Percentiles rank a stretch among this genome's conserved stretches.
Conservation (phyloP, 2,888 invertebrate species). For the Auanema freiburgensis region DNA sequence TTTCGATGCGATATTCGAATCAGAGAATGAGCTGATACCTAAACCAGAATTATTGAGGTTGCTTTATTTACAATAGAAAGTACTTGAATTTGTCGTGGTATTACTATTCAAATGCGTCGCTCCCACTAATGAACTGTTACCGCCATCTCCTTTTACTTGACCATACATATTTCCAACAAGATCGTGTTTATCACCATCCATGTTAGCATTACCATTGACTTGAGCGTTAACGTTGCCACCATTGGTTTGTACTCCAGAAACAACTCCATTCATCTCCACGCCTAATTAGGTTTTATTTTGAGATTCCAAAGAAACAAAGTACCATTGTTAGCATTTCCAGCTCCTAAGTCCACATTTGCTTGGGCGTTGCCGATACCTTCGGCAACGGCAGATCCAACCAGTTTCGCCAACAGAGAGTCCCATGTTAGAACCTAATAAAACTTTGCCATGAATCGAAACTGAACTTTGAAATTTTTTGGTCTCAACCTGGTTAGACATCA, state of each 20-base stretch:
- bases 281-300: slow-evolving; percentile 23
- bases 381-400: slow-evolving; percentile 41
- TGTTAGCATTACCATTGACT: slow-evolving; percentile 41
- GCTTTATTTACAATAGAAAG: slow-evolving; percentile 3
- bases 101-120: slow-evolving; percentile 45
- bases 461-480: neutral
- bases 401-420: slow-evolving; percentile 40
- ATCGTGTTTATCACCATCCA: slow-evolving; percentile 26
- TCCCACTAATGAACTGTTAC: slow-evolving; percentile 44
- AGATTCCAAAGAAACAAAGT: too few species aligned
- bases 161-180: slow-evolving; percentile 42
- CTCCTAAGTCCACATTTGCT: slow-evolving; percentile 43
- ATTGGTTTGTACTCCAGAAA: slow-evolving; percentile 39
- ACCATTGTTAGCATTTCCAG: slow-evolving; percentile 38
- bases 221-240: slow-evolving; percentile 42
- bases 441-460: neutral
- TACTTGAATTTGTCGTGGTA: slow-evolving; percentile 28
- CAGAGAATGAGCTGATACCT: slow-evolving; percentile 46
- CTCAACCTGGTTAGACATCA: slow-evolving; percentile 20
- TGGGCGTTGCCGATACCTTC: slow-evolving; percentile 50
- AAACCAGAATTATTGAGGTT: neutral
- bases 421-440: slow-evolving; percentile 36
- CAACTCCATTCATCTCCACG: slow-evolving; percentile 47
- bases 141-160: slow-evolving; percentile 35
- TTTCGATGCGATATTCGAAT: slow-evolving; percentile 31